A percentile compares a stretch with the other conserved stretches of the same genome.
phyloP scores from a whole-genome alignment of 2,113 vertebrate genomes.

The Artemisiospiza belli region DNA sequence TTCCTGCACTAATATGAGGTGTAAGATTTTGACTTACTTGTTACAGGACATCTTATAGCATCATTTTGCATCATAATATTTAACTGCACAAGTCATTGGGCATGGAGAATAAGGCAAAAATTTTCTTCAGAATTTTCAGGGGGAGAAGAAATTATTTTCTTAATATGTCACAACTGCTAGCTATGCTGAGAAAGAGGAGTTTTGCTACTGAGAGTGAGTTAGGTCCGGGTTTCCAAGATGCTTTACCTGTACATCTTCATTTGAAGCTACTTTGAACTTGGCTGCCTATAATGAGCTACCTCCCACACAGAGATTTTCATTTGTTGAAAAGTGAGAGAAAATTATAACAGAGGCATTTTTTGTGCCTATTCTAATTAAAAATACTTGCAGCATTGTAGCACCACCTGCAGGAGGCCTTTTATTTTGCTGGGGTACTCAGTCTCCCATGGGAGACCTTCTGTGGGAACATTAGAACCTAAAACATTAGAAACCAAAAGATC shows the following conservation, averaged over 20 bases:
- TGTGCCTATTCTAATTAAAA: conserved; percentile 15
- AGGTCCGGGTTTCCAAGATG: not conserved
- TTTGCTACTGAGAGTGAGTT: not conserved
- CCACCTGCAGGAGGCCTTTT: conserved; percentile 77
- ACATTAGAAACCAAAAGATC: not conserved
- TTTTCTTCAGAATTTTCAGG: not conserved
- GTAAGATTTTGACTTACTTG: not conserved
- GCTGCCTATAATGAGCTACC: not conserved
- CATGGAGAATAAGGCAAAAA: not conserved
- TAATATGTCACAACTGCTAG: not conserved
- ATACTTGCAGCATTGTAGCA: conserved; percentile 69
- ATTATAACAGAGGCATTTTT: conserved; percentile 39
- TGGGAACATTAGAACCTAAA: not conserved
- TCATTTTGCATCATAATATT: not conserved
- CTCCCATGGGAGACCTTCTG: not conserved
- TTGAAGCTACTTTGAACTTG: not conserved
- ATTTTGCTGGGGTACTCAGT: conserved; percentile 10
- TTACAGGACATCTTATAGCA: not conserved
- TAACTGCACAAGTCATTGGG: not conserved
- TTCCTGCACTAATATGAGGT: not conserved
- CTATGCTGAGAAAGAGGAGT: not conserved
- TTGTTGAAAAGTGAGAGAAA: not conserved
- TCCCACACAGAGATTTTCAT: not conserved
- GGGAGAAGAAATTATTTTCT: not conserved
- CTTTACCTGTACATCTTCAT: not conserved